Conservation (phyloP, 37 sponge, comb jelly and placozoan genomes). For the Corticium candelabrum region DNA sequence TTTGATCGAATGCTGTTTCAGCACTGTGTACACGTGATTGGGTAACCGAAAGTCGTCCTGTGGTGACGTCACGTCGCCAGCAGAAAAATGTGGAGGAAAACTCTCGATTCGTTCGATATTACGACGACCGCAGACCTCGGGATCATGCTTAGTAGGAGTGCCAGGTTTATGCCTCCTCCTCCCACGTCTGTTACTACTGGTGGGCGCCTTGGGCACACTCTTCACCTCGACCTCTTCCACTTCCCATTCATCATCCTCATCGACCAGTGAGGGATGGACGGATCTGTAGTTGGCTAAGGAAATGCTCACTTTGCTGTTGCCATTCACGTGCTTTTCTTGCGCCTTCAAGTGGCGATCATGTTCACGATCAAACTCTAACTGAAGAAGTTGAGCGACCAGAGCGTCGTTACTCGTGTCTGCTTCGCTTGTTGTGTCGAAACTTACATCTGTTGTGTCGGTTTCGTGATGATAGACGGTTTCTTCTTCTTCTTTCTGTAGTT, state of each 20-base stretch:
- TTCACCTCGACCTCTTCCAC: constrained; percentile 15
- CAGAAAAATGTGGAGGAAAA: constrained; percentile 63
- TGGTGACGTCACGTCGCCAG: constrained; percentile 55
- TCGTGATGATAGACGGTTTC: neutral
- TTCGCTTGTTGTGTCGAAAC: neutral
- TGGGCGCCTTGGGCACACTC: neutral
- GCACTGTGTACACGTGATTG: constrained; percentile 67
- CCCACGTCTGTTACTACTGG: constrained; percentile 18
- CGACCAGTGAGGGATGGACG: constrained; percentile 17
- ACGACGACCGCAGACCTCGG: constrained; percentile 58
- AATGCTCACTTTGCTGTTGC: constrained; percentile 47
- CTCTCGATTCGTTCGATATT: constrained; percentile 67
- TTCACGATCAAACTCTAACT: constrained; percentile 80
- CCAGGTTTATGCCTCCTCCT: constrained; percentile 3
- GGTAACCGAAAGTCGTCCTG: constrained; percentile 51
- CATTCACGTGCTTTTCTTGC: constrained; percentile 76
- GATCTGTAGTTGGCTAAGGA: constrained; percentile 57
- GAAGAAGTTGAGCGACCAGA: constrained; percentile 87
- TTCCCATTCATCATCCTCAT: constrained; percentile 32
- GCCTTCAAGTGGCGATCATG: constrained; percentile 37
- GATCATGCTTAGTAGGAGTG: constrained; percentile 79
- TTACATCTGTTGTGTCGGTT: neutral
- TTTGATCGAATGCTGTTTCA: constrained; percentile 57
- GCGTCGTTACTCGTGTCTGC: constrained; percentile 46
- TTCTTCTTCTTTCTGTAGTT: constrained; percentile 41